Evolutionary conservation across 2,797 vertebrate species (phyloP).

Genomic region (Amblyopsis hoosieri): DNA sequence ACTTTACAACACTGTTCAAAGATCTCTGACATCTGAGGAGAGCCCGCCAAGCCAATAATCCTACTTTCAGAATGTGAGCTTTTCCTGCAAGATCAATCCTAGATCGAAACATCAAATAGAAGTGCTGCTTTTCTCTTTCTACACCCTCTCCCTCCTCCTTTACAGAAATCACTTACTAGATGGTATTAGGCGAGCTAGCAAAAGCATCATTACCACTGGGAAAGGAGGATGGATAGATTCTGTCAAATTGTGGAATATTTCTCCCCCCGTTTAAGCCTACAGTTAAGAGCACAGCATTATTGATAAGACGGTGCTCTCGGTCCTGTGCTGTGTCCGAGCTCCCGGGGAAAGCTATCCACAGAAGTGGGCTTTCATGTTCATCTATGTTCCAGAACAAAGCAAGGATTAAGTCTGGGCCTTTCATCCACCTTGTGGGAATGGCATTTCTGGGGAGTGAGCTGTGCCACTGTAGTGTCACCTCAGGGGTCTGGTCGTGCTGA

Average conservation of each 20-base stretch:
- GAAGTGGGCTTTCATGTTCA: slow-evolving; percentile 85
- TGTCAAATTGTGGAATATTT: slow-evolving; percentile 86
- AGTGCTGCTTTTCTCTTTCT: slow-evolving; percentile 84
- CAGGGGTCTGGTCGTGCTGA: slow-evolving; percentile 46
- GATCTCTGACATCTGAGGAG: slow-evolving; percentile 98
- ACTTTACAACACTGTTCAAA: slow-evolving; percentile 99
- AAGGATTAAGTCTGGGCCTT: slow-evolving; percentile 78
- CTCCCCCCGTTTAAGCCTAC: slow-evolving; percentile 81
- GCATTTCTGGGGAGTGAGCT: slow-evolving; percentile 55
- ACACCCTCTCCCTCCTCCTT: slow-evolving; percentile 53
- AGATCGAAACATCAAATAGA: slow-evolving; percentile 99
- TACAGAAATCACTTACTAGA: slow-evolving; percentile 90
- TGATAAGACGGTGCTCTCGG: slow-evolving; percentile 78
- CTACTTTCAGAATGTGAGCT: slow-evolving; percentile 95
- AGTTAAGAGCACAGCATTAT: slow-evolving; percentile 81
- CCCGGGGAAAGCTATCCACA: slow-evolving; percentile 78
- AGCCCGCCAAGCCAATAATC: slow-evolving; percentile 99
- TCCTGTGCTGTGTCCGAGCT: slow-evolving; percentile 70
- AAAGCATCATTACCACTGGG: slow-evolving; percentile 84
- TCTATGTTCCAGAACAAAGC: slow-evolving; percentile 85
- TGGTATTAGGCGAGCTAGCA: slow-evolving; percentile 86
- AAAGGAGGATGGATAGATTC: slow-evolving; percentile 78
- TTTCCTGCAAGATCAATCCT: slow-evolving; percentile 97
- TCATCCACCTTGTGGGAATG: slow-evolving; percentile 74
- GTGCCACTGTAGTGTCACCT: slow-evolving; percentile 56